Percentiles rank a stretch among this genome's conserved stretches.
Conservation (phyloP, 2,797 vertebrate species). For the Esox lucius region DNA sequence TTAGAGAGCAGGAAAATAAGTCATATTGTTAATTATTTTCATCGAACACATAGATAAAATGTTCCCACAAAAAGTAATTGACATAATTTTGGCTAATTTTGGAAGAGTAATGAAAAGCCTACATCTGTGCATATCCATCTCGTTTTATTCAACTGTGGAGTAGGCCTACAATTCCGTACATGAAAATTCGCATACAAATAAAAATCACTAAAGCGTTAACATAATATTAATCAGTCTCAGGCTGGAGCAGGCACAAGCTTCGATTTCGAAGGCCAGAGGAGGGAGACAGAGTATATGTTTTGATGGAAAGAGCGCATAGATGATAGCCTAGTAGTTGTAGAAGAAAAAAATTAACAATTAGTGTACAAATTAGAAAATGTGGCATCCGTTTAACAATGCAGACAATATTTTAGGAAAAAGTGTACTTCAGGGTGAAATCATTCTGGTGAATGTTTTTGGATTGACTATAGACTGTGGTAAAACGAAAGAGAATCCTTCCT, state of each 20-base stretch:
- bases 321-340: neutral
- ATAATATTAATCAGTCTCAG: too few species aligned
- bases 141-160: neutral
- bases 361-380: slow-evolving; percentile 12
- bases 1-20: neutral
- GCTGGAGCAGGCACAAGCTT: neutral
- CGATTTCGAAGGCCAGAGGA: slow-evolving; percentile 64
- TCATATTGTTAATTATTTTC: neutral
- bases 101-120: neutral
- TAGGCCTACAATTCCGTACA: neutral
- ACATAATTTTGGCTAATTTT: neutral
- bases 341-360: neutral
- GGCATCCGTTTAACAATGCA: slow-evolving; percentile 25
- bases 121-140: neutral
- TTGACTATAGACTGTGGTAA: neutral
- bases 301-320: slow-evolving; percentile 40
- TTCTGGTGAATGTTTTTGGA: neutral
- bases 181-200: neutral
- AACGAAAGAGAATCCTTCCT: slow-evolving; percentile 13
- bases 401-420: neutral
- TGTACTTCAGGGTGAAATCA: neutral
- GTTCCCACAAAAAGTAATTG: neutral
- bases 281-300: slow-evolving; percentile 73
- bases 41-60: neutral
- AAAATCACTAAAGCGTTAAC: too few species aligned